Base-by-base conservation (phyloP, 2,113 vertebrate genomes). In the Ginglymostoma cirratum region DNA sequence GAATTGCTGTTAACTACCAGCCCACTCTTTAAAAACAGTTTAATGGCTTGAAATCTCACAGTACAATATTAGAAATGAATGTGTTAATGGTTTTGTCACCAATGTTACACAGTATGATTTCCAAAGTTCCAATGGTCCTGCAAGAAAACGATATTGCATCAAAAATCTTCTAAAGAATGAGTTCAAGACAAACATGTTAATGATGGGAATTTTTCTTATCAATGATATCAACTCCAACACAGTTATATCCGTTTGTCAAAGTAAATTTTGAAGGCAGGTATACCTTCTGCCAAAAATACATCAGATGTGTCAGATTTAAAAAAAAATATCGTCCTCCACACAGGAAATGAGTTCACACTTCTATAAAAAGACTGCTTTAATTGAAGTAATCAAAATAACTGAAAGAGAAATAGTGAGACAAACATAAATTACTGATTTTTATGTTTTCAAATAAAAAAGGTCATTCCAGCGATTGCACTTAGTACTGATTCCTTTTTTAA, bases 201-300 rank as follows among this genome's bases (percentile, higher is more conserved):
- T 48, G 42, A 48, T 72, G 21, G 45, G 72, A 48, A 34, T 76
- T 48, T 70, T 70, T 94, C 38, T 67, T 14, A 69, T 17, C 21
- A 70, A 76, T 76, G 27, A 66, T 48, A 17, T 30, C 52, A 95
- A 14, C 27, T 76, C 24, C 45, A 48, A 27, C 27, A 72, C 3
- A 70, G 21, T 72, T 52, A 45, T 23, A 67, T 17, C 34, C 6
- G 34, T 66, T 92, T 70, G 7, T 52, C 38, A 95, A 95, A 76
- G 67, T 30, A 76, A 30, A 72, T 95, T 45, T 72, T 95, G 1
- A 34, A 27, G 23, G 19, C 66, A 95, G 38, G 94, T 72, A 45
- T 95, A 52, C 38, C 94, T 72, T 72, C 45, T 95, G 38, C 94
- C 89, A 95, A 52, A 95, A 95, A 95, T 95, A 95, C 27, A 72